Base-by-base conservation (phyloP, 2,888 invertebrate genomes). In the Drosophila nr. medialis region DNA sequence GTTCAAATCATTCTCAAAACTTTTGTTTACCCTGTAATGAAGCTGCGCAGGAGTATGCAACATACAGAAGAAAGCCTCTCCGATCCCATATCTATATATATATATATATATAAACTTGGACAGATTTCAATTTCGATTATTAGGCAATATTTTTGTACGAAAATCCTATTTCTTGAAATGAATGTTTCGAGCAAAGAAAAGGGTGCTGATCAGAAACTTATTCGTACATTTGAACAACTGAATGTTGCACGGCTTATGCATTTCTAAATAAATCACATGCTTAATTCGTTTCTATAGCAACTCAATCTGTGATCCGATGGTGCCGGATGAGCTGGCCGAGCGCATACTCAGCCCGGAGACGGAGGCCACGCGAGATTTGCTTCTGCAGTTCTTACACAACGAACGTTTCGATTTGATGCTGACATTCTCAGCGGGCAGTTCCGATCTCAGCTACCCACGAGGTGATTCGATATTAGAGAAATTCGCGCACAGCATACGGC, bases 341-440 rank as follows among this genome's bases (percentile, higher is more conserved):
- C 95, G 94, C 70, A 90, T 96, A 7, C 93, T 96, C 4, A 91
- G 79, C 53, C 91, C 92, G 0, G 92, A 93, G 71, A 65, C 74
- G 1, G 92, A 93, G 56, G 73, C 75, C 4, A 69, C 77, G 0
- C 89, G 88, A 15, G 91, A 92, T 71, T 68, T 95, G 5, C 95
- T 98, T 64, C 93, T 95, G 30, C 94, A 94, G 62, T 93, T 96
- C 89, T 91, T 98, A 40, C 92, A 95, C 61, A 93, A 94, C 29
- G 95, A 96, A 83, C 94, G 94, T 70, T 97, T 96, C 84, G 96
- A 97, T 92, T 92, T 96, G 53, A 94, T 96, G 59, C 91, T 98
- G 6, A 95, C 96, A 81, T 93, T 98, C 51, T 95, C 96, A 38
- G 96, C 97, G 2, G 97, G 97, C 0, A 95, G 94, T 2, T 95